Conservation (phyloP, 2,888 invertebrate species). For the Leptopilina drosophilae region DNA sequence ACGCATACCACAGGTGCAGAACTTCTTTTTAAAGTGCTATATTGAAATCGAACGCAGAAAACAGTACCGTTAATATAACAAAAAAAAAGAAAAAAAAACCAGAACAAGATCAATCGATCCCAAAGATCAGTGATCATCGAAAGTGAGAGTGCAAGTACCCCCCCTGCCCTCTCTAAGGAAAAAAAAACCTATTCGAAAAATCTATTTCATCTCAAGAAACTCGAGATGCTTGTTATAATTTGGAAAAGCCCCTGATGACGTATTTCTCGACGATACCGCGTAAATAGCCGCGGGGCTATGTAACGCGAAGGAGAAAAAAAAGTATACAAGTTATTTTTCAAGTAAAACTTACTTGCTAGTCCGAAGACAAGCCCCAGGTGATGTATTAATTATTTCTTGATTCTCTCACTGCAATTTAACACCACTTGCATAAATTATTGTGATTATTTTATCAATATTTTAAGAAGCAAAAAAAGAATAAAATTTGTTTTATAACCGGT, state of each 20-base stretch:
- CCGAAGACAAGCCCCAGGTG: conserved; percentile 60
- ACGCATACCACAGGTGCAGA: conserved; percentile 37
- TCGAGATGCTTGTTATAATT: conserved; percentile 15
- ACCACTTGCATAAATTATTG: background rate
- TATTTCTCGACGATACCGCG: conserved; percentile 31
- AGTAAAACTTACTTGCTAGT: conserved; percentile 57
- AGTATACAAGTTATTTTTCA: conserved; percentile 11
- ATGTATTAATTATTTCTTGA: conserved; percentile 5
- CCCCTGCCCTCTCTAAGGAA: background rate
- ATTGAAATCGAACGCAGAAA: conserved; percentile 23
- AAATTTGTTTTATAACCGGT: conserved; percentile 55
- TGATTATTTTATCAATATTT: background rate
- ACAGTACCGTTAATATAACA: conserved; percentile 3
- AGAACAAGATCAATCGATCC: conserved; percentile 11
- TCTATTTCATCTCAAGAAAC: conserved; percentile 6
- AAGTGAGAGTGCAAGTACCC: background rate
- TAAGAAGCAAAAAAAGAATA: conserved; percentile 4
- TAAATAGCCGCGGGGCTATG: conserved; percentile 39
- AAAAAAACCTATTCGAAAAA: background rate
- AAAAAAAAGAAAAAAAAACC: background rate
- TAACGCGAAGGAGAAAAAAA: conserved; percentile 42
- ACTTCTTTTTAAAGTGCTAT: conserved; percentile 24
- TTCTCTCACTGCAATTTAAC: background rate
- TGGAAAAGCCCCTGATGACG: conserved; percentile 38
- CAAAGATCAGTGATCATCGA: background rate